Conservation (phyloP, 1,140 invertebrate species). For the Drusus annulatus region DNA sequence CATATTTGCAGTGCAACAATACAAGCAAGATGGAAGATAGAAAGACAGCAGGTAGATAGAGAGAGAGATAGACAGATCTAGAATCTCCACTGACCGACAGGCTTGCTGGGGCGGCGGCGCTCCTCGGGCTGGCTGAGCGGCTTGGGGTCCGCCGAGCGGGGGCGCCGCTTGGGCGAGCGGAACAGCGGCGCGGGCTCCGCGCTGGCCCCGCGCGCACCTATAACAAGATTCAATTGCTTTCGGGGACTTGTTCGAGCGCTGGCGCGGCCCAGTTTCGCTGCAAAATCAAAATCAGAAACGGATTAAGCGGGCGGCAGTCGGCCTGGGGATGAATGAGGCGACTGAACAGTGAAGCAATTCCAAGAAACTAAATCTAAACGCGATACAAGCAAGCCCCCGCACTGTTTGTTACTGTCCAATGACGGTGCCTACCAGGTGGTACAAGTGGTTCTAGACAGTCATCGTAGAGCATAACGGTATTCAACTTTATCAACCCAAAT, state of each 20-base stretch:
- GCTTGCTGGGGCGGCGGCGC: slow-evolving; percentile 63
- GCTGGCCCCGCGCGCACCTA: slow-evolving; percentile 64
- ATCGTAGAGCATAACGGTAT: too few species aligned
- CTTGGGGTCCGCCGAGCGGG: slow-evolving; percentile 74
- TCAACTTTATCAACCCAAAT: too few species aligned
- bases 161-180: slow-evolving; percentile 82
- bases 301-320: background rate
- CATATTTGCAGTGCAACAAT: too few species aligned
- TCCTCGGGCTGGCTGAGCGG: slow-evolving; percentile 62
- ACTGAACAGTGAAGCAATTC: too few species aligned
- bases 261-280: slow-evolving; percentile 32
- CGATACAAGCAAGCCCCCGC: too few species aligned
- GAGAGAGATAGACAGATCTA: background rate
- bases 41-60: too few species aligned
- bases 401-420: too few species aligned
- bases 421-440: too few species aligned
- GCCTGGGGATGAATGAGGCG: too few species aligned
- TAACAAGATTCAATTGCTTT: slow-evolving; percentile 60
- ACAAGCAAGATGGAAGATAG: too few species aligned
- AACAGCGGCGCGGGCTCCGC: slow-evolving; percentile 77
- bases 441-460: too few species aligned
- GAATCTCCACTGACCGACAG: slow-evolving; percentile 63
- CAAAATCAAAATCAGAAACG: slow-evolving; percentile 19
- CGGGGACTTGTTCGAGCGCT: slow-evolving; percentile 56
- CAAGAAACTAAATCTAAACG: too few species aligned